Evolutionary conservation across 2,888 invertebrate genomes (phyloP), one percentile per base, ranked within the genome.

Genomic region (Bruchidius siliquastri): DNA sequence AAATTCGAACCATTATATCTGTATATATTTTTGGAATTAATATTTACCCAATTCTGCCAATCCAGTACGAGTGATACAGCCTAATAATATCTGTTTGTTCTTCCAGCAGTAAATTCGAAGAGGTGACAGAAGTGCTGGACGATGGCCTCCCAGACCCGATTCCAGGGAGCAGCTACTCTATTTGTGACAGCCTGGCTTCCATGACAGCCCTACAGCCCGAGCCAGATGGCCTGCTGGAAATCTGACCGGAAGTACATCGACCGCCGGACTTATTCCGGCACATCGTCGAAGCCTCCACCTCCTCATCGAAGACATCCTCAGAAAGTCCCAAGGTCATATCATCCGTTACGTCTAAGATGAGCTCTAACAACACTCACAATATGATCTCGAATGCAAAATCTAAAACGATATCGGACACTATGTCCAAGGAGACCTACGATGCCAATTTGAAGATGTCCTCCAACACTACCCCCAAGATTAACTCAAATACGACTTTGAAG

Each of bases 131-230:
- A 76, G 84, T 85, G 21, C 78, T 86, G 76, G 85, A 86, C 78
- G 86, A 86, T 75, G 82, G 84, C 69, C 79, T 86, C 71, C 85
- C 85, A 21, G 86, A 86, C 76, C 84, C 85, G 21, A 84, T 86
- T 71, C 86, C 86, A 2, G 85, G 85, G 22, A 85, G 85, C 78
- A 85, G 85, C 73, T 84, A 85, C 74, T 85, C 85, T n/a, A 80
- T 86, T n/a, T 83, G 84, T 22, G 86, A 86, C 76, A 84, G 84
- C 80, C 78, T 85, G 73, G 83, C 79, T 18, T 13, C 49, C 6
- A 49, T 49, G 49, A 49, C 49, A 13, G 49, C 49, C 1, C 8
- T 49, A 13, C 49, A 49, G 22, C 21, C 68, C 21, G 84, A 85
- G 74, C 84, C 83, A 76, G 85, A 86, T 71, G 81, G 84, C 21